A percentile compares a stretch with the other conserved stretches of the same genome.
phyloP scores from a whole-genome alignment of 2,113 vertebrate species.

The Parotia lawesii region DNA sequence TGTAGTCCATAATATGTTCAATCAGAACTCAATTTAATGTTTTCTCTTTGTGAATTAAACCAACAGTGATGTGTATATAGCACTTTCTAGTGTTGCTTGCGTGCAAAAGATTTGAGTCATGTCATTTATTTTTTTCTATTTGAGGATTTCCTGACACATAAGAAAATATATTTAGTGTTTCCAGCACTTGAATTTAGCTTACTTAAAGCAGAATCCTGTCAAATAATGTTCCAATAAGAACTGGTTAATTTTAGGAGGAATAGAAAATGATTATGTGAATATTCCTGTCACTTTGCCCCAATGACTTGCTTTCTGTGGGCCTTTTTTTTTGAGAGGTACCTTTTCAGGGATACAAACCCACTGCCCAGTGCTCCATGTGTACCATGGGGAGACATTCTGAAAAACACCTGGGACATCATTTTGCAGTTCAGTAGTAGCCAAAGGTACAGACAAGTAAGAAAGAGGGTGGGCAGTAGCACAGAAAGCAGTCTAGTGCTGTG shows the following conservation, averaged over 20 bases:
- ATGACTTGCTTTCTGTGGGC: not conserved
- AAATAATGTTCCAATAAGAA: not conserved
- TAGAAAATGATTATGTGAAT: not conserved
- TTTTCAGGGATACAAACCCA: not conserved
- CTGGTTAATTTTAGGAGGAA: not conserved
- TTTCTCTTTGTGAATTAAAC: not conserved
- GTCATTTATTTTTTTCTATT: not conserved
- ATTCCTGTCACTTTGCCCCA: not conserved
- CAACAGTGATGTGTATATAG: not conserved
- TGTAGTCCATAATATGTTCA: not conserved
- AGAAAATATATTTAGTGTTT: conserved; percentile 1
- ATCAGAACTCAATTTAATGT: not conserved
- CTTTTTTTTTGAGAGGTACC: not conserved
- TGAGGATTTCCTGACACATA: not conserved
- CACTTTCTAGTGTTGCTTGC: not conserved
- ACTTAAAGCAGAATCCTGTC: not conserved
- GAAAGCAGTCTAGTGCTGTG: not conserved
- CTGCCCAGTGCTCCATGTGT: not conserved
- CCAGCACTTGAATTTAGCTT: not conserved
- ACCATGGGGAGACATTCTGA: not conserved
- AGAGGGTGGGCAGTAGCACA: not conserved
- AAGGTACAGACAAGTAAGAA: not conserved
- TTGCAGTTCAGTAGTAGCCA: not conserved
- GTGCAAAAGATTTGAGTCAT: not conserved
- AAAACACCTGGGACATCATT: not conserved